Evolutionary conservation across 1,140 invertebrate species (phyloP).

Genomic region (Dendrolimus kikuchii): DNA sequence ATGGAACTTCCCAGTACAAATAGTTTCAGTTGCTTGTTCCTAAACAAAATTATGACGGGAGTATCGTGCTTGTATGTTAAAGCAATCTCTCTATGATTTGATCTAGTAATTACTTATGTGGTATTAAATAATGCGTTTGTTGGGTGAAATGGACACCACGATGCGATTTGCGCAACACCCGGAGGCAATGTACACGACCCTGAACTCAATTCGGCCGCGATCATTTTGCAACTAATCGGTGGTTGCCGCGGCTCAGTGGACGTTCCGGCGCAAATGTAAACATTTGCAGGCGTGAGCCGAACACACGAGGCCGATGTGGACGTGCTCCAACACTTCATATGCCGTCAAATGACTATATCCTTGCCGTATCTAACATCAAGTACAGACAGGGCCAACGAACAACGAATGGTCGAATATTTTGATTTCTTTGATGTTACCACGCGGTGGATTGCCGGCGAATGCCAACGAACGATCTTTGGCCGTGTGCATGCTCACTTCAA

Average conservation of each 20-base stretch:
- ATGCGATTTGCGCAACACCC: constrained; percentile 56
- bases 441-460: too few species aligned
- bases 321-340: constrained; percentile 44
- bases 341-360: constrained; percentile 39
- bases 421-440: too few species aligned
- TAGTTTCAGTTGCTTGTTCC: too few species aligned
- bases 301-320: constrained; percentile 51
- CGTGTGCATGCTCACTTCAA: too few species aligned
- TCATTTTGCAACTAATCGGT: constrained; percentile 68
- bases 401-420: too few species aligned
- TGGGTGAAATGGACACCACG: constrained; percentile 25
- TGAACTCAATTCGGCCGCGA: constrained; percentile 66
- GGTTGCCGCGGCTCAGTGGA: constrained; percentile 43
- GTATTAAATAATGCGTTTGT: constrained; percentile 11
- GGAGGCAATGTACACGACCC: constrained; percentile 60
- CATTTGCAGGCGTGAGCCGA: constrained; percentile 62
- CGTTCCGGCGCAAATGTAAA: constrained; percentile 64
- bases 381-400: too few species aligned
- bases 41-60: too few species aligned
- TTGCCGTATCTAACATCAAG: constrained; percentile 23
- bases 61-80: too few species aligned
- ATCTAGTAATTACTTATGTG: too few species aligned
- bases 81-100: too few species aligned
- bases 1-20: too few species aligned
- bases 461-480: too few species aligned